A percentile compares a stretch with the other conserved stretches of the same genome.
Conservation (phyloP, 2,888 invertebrate genomes). For the Hirudinaria manillensis region DNA sequence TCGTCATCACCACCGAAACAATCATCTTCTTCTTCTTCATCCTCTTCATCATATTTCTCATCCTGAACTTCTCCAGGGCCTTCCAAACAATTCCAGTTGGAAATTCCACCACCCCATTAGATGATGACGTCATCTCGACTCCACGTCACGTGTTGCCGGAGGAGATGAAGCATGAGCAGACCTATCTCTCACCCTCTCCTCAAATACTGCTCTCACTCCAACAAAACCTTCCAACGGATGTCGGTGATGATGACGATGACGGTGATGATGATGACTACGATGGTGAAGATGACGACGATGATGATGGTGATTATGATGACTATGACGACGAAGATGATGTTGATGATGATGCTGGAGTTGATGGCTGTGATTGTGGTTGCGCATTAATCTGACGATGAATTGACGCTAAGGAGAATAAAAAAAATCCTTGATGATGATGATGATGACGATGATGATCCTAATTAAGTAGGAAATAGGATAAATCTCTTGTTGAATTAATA, state of each 20-base stretch:
- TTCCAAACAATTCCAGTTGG: too few species aligned
- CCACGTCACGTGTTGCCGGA: too few species aligned
- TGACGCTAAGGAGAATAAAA: too few species aligned
- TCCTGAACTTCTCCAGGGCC: not conserved
- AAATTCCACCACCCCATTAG: not conserved
- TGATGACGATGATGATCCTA: too few species aligned
- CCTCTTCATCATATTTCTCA: not conserved
- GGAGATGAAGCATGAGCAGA: too few species aligned
- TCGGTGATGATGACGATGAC: slow-evolving; percentile 17
- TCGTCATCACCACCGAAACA: too few species aligned
- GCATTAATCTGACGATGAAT: too few species aligned
- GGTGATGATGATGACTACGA: slow-evolving; percentile 15
- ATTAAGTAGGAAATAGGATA: too few species aligned
- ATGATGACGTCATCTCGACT: not conserved
- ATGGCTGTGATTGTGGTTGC: not conserved
- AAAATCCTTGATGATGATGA: too few species aligned
- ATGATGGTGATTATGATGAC: slow-evolving; percentile 17
- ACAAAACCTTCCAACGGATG: not conserved
- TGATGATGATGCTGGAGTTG: slow-evolving; percentile 2
- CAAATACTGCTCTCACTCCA: too few species aligned
- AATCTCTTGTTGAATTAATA: too few species aligned
- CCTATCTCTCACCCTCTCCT: too few species aligned
- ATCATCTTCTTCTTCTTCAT: not conserved
- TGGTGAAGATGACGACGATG: not conserved
- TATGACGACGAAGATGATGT: not conserved